phyloP scores from a whole-genome alignment of 2,113 vertebrate genomes.

The Myrmecobius fasciatus region DNA sequence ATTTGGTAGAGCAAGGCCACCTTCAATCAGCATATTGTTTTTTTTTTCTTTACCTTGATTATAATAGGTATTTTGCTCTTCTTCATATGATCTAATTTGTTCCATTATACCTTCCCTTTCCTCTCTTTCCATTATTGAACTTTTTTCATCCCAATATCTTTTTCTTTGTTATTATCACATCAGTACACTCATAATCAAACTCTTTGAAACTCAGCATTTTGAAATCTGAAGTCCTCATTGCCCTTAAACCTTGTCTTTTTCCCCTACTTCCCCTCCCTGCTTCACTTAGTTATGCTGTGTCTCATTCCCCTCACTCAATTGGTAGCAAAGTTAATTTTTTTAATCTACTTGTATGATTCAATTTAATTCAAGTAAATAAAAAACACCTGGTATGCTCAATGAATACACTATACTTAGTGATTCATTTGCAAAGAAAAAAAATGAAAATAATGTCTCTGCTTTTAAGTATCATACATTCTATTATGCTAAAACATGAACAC shows the following conservation, averaged over 20 bases:
- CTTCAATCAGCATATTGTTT: too few species aligned
- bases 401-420: neutral
- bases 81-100: too few species aligned
- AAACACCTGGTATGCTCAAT: neutral
- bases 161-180: too few species aligned
- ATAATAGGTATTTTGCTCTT: too few species aligned
- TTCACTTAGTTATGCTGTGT: neutral
- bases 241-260: neutral
- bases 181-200: too few species aligned
- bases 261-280: neutral
- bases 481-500: neutral
- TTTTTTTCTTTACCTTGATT: too few species aligned
- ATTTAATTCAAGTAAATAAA: neutral
- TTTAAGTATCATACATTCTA: neutral
- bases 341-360: neutral
- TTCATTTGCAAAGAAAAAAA: neutral
- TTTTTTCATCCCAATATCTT: too few species aligned
- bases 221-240: neutral
- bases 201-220: neutral
- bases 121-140: too few species aligned
- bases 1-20: too few species aligned
- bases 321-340: neutral
- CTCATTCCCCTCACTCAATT: neutral
- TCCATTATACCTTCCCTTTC: too few species aligned
- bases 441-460: neutral